A percentile compares a stretch with the other conserved stretches of the same genome.
phyloP scores from a whole-genome alignment of 2,113 vertebrate species.

The Eudyptes chrysolophus region DNA sequence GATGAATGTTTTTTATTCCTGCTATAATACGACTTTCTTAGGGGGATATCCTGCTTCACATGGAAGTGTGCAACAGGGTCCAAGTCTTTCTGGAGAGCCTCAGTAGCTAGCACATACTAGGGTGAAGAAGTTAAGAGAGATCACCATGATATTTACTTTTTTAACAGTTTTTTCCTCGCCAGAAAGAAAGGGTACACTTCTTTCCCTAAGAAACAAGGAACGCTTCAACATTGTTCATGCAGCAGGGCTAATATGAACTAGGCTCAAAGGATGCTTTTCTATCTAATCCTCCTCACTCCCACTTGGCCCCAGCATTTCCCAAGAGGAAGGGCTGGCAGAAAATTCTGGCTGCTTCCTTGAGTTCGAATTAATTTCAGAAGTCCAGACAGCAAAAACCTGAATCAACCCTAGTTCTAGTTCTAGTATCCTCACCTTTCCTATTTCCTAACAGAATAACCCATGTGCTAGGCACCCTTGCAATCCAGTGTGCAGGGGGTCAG shows the following conservation, averaged over 20 bases:
- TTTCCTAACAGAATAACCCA: not conserved
- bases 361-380: slow-evolving; percentile 19
- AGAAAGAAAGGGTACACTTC: not conserved
- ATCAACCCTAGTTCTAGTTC: not conserved
- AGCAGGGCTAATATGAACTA: not conserved
- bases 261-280: not conserved
- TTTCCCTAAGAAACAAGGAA: not conserved
- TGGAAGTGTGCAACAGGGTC: not conserved
- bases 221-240: not conserved
- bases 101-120: not conserved
- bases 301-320: not conserved
- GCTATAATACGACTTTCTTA: not conserved
- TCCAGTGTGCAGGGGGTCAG: not conserved
- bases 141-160: not conserved
- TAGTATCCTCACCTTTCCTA: not conserved
- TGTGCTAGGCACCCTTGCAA: not conserved
- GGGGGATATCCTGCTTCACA: not conserved
- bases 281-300: not conserved
- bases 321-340: slow-evolving; percentile 8
- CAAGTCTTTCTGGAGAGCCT: not conserved
- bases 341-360: slow-evolving; percentile 52
- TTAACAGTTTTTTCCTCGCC: not conserved
- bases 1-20: not conserved
- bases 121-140: not conserved
- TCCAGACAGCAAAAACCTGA: not conserved